phyloP scores from a whole-genome alignment of 1,140 invertebrate species.

The Cydia pomonella region DNA sequence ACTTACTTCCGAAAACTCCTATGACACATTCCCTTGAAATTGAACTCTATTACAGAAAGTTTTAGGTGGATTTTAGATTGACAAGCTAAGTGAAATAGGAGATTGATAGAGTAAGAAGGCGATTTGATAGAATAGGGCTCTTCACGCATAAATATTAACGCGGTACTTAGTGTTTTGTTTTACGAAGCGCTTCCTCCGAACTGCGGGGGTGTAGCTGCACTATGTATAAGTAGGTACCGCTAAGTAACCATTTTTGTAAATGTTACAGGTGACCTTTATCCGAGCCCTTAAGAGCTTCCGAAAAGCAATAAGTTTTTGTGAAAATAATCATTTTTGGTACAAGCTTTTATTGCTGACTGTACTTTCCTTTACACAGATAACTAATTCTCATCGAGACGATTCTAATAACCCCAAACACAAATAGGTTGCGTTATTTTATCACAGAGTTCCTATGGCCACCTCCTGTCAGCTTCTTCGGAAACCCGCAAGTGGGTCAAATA shows the following conservation, averaged over 20 bases:
- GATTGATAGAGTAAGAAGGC: slow-evolving; percentile 17
- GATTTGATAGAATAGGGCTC: slow-evolving; percentile 30
- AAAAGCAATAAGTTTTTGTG: too few relatives aligned
- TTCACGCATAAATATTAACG: slow-evolving; percentile 32
- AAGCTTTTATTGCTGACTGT: too few relatives aligned
- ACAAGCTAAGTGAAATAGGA: background rate
- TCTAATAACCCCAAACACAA: too few relatives aligned
- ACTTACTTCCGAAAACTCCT: slow-evolving; percentile 39
- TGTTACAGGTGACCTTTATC: too few relatives aligned
- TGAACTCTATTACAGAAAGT: background rate
- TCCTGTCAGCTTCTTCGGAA: too few relatives aligned
- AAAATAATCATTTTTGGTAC: too few relatives aligned
- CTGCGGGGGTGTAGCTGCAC: background rate
- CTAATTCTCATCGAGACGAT: too few relatives aligned
- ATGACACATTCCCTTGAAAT: slow-evolving; percentile 19
- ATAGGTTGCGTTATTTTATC: too few relatives aligned
- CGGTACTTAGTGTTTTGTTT: slow-evolving; percentile 32
- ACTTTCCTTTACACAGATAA: too few relatives aligned
- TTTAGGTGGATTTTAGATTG: background rate
- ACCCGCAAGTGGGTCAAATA: too few relatives aligned
- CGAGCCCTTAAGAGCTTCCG: too few relatives aligned
- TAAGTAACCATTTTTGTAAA: background rate
- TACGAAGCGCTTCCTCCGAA: background rate
- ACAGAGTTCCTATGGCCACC: too few relatives aligned
- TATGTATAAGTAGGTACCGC: background rate